Percentiles rank a stretch among this genome's conserved stretches.
Evolutionary conservation across 1,140 invertebrate species (phyloP).

Genomic region (Oreohelix idahoensis): DNA sequence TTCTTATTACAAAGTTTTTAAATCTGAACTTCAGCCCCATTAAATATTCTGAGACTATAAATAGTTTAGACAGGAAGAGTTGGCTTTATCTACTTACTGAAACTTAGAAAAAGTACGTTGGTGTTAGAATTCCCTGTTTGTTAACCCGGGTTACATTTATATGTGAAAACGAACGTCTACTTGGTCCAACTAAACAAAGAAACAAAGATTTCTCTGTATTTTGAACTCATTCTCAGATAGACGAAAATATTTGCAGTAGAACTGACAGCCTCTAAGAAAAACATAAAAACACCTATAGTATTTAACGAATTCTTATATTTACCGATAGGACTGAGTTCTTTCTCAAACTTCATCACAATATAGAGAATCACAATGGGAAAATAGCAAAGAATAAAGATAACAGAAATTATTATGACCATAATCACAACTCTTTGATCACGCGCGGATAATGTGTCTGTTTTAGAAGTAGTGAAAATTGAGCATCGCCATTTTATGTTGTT

Average conservation of each 20-base stretch:
- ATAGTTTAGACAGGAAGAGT: no score
- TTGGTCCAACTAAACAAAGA: neutral
- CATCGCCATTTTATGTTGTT: slow-evolving; percentile 4
- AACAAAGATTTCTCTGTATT: neutral
- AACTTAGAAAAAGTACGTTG: no score
- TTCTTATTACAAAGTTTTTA: no score
- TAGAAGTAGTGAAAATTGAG: neutral
- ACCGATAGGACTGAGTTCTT: neutral
- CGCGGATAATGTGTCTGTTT: neutral
- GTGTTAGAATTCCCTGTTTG: no score
- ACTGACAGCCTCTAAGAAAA: neutral
- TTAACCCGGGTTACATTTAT: no score
- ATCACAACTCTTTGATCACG: slow-evolving; percentile 2
- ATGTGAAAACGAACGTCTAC: no score
- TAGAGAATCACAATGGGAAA: neutral
- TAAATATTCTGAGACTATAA: no score
- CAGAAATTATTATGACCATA: slow-evolving; percentile 10
- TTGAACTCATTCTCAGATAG: neutral
- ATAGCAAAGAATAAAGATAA: neutral
- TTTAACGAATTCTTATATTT: slow-evolving; percentile 28
- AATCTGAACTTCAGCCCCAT: no score
- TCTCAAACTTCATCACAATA: neutral
- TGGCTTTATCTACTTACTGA: no score
- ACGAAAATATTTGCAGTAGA: neutral
- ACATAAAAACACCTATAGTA: neutral